A percentile compares a stretch with the other conserved stretches of the same genome.
phyloP scores from a whole-genome alignment of 2,888 invertebrate genomes.

The Chaitophorus viminalis region DNA sequence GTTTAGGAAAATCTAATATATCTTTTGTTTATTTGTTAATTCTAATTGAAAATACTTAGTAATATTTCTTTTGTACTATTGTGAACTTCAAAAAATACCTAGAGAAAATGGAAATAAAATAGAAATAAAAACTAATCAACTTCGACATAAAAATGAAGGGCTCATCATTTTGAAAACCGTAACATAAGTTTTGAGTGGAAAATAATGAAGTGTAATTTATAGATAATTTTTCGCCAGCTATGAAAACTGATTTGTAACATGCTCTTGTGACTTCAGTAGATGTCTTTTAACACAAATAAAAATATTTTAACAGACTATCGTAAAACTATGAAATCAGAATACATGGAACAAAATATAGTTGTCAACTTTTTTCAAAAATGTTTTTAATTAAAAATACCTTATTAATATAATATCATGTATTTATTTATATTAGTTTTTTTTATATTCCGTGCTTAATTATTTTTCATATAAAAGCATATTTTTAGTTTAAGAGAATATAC shows the following conservation, averaged over 20 bases:
- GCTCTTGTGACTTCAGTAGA: neutral
- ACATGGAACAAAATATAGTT: too few relatives aligned
- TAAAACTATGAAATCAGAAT: too few relatives aligned
- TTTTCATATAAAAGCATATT: too few relatives aligned
- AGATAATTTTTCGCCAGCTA: neutral
- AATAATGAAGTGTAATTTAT: neutral
- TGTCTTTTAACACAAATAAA: neutral
- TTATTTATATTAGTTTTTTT: too few relatives aligned
- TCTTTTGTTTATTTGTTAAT: neutral
- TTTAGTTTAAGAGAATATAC: too few relatives aligned
- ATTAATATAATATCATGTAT: too few relatives aligned
- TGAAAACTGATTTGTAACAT: neutral
- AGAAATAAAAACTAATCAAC: neutral
- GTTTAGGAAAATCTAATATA: neutral
- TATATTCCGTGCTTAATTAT: too few relatives aligned
- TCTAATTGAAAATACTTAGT: neutral
- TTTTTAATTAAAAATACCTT: too few relatives aligned
- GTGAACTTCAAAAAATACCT: neutral
- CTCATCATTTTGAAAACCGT: neutral
- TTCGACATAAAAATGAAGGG: neutral
- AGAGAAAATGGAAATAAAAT: neutral
- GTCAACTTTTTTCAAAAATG: too few relatives aligned
- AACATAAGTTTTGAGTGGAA: neutral
- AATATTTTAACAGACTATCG: too few relatives aligned
- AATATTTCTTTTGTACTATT: too few relatives aligned